Percentiles rank a stretch among this genome's conserved stretches.
Evolutionary conservation across 2,797 vertebrate genomes (phyloP).

Genomic region (Mormyrops boulengeri): DNA sequence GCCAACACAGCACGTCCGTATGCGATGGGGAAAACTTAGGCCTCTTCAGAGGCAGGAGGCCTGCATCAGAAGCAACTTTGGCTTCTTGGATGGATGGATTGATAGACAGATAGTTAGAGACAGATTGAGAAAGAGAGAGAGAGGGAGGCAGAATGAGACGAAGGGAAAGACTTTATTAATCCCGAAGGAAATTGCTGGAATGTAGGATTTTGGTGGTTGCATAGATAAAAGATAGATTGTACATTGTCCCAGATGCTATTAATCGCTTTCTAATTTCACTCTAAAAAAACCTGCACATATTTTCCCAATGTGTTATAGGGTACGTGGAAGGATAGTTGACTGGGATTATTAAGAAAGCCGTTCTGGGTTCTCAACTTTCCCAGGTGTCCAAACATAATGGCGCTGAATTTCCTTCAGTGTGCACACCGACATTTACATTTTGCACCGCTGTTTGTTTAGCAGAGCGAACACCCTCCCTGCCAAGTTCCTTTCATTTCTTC

Average conservation of each 20-base stretch:
- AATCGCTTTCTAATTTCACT: slow-evolving; percentile 8
- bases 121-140: not conserved
- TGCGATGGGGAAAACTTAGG: not conserved
- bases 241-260: slow-evolving; percentile 16
- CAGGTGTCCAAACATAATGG: slow-evolving; percentile 62
- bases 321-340: not conserved
- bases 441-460: slow-evolving; percentile 58
- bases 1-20: not conserved
- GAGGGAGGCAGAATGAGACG: not conserved
- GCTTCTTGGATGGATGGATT: not conserved
- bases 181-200: not conserved
- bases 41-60: not conserved
- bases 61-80: not conserved
- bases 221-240: not conserved
- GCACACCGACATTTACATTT: slow-evolving; percentile 55
- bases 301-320: not conserved
- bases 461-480: slow-evolving; percentile 45
- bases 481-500: slow-evolving; percentile 61
- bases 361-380: slow-evolving; percentile 23
- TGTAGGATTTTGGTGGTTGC: not conserved
- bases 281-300: not conserved
- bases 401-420: slow-evolving; percentile 34
- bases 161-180: not conserved
- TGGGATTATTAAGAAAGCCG: not conserved
- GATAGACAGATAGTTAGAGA: slow-evolving; percentile 6